Evolutionary conservation across 2,113 vertebrate species (phyloP).

Genomic region (Sinocyclocheilus rhinocerous): DNA sequence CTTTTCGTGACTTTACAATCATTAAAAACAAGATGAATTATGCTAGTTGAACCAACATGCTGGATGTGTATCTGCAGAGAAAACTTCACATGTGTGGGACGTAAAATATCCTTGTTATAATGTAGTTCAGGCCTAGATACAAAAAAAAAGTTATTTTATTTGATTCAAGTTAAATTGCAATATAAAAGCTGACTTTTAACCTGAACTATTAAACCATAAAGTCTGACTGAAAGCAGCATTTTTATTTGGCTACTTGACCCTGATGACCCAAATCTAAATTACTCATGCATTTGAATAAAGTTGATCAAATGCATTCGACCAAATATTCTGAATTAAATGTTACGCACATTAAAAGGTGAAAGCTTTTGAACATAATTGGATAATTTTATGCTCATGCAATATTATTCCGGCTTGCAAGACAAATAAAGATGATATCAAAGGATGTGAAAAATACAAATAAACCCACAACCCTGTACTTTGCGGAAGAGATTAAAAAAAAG

Average conservation of each 20-base stretch:
- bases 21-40: background rate
- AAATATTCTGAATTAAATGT: background rate
- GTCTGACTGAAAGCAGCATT: background rate
- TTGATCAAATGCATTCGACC: background rate
- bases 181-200: background rate
- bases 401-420: background rate
- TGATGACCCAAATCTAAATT: background rate
- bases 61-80: background rate
- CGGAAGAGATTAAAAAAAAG: background rate
- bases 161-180: background rate
- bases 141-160: background rate
- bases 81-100: background rate
- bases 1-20: background rate
- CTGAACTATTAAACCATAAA: background rate
- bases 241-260: background rate
- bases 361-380: background rate
- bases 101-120: background rate
- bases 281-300: background rate
- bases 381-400: background rate
- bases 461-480: background rate
- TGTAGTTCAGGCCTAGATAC: background rate
- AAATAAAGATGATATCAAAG: background rate
- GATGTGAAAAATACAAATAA: background rate
- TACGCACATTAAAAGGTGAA: background rate
- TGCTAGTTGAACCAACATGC: background rate